Conservation (phyloP, 1,140 invertebrate species). For the Pseudoatta argentina region DNA sequence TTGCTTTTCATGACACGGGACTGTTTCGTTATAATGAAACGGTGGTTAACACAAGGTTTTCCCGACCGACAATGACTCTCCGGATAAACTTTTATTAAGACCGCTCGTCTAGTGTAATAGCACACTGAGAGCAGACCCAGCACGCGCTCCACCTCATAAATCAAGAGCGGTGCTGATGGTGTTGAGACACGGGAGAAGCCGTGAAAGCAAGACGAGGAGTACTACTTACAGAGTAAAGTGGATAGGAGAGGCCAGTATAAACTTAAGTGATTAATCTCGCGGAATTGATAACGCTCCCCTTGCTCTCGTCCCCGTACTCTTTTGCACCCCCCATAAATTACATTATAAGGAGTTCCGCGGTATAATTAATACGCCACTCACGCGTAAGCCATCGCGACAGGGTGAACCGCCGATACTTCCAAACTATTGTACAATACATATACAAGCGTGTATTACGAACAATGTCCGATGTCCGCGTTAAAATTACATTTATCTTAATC, state of each 20-base stretch:
- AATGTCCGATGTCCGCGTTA: neutral
- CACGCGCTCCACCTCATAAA: constrained; percentile 76
- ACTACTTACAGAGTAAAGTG: constrained; percentile 81
- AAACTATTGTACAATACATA: constrained; percentile 49
- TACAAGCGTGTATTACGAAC: neutral
- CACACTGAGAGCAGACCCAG: constrained; percentile 42
- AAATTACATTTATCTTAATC: constrained; percentile 18
- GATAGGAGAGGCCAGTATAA: constrained; percentile 81
- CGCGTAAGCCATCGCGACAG: constrained; percentile 75
- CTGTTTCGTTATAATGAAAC: constrained; percentile 63
- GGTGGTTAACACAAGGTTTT: constrained; percentile 64
- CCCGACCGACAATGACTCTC: constrained; percentile 56
- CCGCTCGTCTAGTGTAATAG: constrained; percentile 60
- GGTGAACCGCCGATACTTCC: constrained; percentile 64
- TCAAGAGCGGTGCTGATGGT: constrained; percentile 77
- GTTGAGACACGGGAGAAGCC: constrained; percentile 76
- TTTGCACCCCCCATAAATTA: constrained; percentile 82
- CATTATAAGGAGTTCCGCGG: constrained; percentile 80
- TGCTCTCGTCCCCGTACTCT: constrained; percentile 70
- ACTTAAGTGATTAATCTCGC: constrained; percentile 84
- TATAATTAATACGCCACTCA: constrained; percentile 82
- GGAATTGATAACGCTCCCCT: constrained; percentile 82
- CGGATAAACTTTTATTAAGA: constrained; percentile 56
- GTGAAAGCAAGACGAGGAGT: constrained; percentile 72
- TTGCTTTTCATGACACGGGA: constrained; percentile 54